Evolutionary conservation across 1,140 invertebrate species (phyloP).

Genomic region (Tetragonula clypearis): DNA sequence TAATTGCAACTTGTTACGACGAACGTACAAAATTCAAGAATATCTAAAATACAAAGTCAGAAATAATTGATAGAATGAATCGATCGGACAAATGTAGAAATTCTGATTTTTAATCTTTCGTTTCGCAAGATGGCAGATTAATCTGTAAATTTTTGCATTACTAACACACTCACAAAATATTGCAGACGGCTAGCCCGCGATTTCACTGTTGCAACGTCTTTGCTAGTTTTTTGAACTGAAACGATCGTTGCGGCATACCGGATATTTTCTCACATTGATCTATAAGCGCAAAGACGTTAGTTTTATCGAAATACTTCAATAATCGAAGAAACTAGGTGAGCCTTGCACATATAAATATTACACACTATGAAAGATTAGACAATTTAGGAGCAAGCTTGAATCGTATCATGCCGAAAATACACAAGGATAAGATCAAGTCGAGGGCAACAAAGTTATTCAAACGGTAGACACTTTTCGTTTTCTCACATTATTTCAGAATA

Average conservation of each 20-base stretch:
- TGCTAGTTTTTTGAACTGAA: slow-evolving; percentile 1
- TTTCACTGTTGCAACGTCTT: slow-evolving; percentile 15
- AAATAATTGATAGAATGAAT: background rate
- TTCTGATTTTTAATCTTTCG: background rate
- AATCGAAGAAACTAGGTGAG: slow-evolving; percentile 57
- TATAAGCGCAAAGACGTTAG: background rate
- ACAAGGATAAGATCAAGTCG: slow-evolving; percentile 56
- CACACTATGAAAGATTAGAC: slow-evolving; percentile 4
- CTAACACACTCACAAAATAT: background rate
- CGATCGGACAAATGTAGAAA: background rate
- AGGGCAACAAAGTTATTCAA: slow-evolving; percentile 62
- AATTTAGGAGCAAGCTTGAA: slow-evolving; percentile 6
- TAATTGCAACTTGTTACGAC: background rate
- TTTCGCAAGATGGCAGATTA: background rate
- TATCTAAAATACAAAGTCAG: background rate
- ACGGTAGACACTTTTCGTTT: slow-evolving; percentile 60
- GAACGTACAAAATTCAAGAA: background rate
- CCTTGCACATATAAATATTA: slow-evolving; percentile 2
- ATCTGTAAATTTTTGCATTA: background rate
- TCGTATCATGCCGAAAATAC: slow-evolving; percentile 45
- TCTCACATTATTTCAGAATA: slow-evolving; percentile 6
- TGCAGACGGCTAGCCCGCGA: background rate
- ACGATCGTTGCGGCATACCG: background rate
- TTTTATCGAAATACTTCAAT: slow-evolving; percentile 3
- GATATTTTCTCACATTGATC: slow-evolving; percentile 8